Evolutionary conservation across 1,140 invertebrate genomes (phyloP).

Genomic region (Stegodyphus dumicola): DNA sequence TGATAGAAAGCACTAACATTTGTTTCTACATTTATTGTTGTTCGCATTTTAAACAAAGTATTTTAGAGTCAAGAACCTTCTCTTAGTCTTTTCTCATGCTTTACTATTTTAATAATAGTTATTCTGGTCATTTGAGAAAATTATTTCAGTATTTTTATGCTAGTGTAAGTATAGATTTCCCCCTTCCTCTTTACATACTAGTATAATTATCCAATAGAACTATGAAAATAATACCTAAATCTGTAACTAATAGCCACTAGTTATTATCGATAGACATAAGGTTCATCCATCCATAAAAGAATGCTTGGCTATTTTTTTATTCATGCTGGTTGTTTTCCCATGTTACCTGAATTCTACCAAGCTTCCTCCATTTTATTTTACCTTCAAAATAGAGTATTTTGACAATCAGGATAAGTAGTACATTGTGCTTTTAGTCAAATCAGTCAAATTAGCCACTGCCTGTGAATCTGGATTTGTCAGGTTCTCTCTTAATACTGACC

Average conservation of each 20-base stretch:
- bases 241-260: background rate
- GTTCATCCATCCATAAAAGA: background rate
- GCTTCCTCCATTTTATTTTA: slow-evolving; percentile 24
- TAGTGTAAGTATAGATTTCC: background rate
- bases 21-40: too few species aligned
- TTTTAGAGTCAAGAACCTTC: too few species aligned
- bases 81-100: too few species aligned
- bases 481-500: slow-evolving; percentile 9
- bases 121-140: background rate
- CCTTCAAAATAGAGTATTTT: slow-evolving; percentile 48
- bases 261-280: background rate
- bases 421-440: slow-evolving; percentile 21
- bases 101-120: background rate
- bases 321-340: background rate
- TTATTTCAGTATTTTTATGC: background rate
- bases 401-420: slow-evolving; percentile 46
- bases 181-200: background rate
- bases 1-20: too few species aligned
- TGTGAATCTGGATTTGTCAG: slow-evolving; percentile 10
- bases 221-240: background rate
- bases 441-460: slow-evolving; percentile 15
- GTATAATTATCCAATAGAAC: background rate
- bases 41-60: too few species aligned
- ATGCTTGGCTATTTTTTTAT: background rate
- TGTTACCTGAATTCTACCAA: slow-evolving; percentile 49